phyloP scores from a whole-genome alignment of 2,888 invertebrate species.

The Tinea trinotella region DNA sequence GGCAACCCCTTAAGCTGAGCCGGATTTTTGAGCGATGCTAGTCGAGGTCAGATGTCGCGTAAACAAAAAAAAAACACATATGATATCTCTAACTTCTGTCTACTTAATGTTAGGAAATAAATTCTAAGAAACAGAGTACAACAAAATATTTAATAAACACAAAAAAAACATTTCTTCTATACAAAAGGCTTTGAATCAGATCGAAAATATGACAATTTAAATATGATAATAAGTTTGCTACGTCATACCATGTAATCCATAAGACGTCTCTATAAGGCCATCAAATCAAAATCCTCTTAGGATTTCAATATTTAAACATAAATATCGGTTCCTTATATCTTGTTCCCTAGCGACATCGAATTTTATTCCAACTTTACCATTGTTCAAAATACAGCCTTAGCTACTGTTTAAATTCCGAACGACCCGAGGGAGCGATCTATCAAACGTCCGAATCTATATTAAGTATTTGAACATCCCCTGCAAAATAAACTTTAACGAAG shows the following conservation, averaged over 20 bases:
- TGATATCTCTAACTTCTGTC: no score
- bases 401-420: conserved; percentile 42
- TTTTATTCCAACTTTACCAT: conserved; percentile 27
- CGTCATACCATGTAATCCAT: conserved; percentile 2
- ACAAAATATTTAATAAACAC: neutral
- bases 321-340: neutral
- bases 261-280: conserved; percentile 20
- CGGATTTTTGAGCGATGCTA: no score
- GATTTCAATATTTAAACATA: conserved; percentile 5
- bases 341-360: conserved; percentile 14
- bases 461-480: conserved; percentile 47
- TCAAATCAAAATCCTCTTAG: conserved; percentile 13
- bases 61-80: no score
- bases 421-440: conserved; percentile 61
- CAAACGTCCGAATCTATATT: conserved; percentile 39
- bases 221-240: neutral
- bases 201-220: conserved; percentile 2
- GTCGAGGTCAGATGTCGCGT: no score
- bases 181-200: neutral
- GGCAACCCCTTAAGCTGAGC: no score
- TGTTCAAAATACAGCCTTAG: conserved; percentile 31
- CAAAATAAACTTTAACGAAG: conserved; percentile 29
- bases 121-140: no score
- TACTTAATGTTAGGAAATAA: no score
- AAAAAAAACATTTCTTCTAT: no score